Evolutionary conservation across 2,888 invertebrate genomes (phyloP).

Genomic region (Tetanocera ferruginea): DNA sequence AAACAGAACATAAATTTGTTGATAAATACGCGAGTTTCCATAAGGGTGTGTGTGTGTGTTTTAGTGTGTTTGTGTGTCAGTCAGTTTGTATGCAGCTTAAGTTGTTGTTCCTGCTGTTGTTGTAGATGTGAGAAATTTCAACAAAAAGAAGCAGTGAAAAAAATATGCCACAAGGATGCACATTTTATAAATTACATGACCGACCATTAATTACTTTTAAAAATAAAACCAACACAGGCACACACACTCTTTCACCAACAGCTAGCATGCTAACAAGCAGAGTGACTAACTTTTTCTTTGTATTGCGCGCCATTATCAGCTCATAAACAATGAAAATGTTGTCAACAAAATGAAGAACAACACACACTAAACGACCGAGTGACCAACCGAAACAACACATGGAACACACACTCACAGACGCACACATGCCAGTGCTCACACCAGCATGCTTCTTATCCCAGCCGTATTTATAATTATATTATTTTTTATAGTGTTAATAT

Average conservation of each 20-base stretch:
- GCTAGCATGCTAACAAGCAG: not conserved
- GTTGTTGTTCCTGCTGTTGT: not conserved
- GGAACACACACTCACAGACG: not conserved
- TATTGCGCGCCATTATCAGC: conserved; percentile 6
- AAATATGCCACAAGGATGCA: not conserved
- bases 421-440: not conserved
- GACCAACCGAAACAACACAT: not conserved
- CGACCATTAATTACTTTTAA: conserved; percentile 24
- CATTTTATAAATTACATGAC: conserved; percentile 27
- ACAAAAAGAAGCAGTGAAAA: not conserved
- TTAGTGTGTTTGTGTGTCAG: not conserved
- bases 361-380: not conserved
- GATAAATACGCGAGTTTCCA: not conserved
- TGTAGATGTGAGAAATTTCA: not conserved
- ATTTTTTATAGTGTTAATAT: not conserved
- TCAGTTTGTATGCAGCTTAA: not conserved
- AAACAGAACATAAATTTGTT: conserved; percentile 4
- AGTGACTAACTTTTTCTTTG: not conserved
- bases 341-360: conserved; percentile 17
- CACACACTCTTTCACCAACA: not conserved
- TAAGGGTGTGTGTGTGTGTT: not conserved
- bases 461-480: not conserved
- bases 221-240: not conserved
- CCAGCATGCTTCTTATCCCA: not conserved
- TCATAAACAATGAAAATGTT: conserved; percentile 25